Conservation (phyloP, 2,113 vertebrate genomes). For the Macrotus californicus region DNA sequence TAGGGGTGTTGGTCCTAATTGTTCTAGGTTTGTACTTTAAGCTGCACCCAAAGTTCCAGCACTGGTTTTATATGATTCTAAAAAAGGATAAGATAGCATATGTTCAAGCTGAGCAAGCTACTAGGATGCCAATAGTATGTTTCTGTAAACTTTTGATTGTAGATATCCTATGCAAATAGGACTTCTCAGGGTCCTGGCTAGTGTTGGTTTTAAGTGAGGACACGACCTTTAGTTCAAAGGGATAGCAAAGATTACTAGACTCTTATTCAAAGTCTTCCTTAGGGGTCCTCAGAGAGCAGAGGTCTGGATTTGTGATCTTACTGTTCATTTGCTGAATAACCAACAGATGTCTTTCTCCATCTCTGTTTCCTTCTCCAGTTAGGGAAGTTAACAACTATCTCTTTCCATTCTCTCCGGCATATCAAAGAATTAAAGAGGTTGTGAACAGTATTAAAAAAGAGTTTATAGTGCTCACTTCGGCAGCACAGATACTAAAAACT, state of each 20-base stretch:
- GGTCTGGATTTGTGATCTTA: not conserved
- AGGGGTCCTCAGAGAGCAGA: not conserved
- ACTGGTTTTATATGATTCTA: constrained; percentile 62
- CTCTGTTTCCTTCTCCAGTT: not conserved
- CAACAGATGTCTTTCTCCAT: not conserved
- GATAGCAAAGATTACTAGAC: constrained; percentile 1
- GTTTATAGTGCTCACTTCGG: not conserved
- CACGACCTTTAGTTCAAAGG: constrained; percentile 62
- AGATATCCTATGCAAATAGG: constrained; percentile 57
- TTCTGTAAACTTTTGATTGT: constrained; percentile 66
- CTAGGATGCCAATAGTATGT: constrained; percentile 65
- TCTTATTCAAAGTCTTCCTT: constrained; percentile 5
- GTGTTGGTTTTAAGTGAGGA: constrained; percentile 46
- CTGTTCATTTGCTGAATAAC: constrained; percentile 36
- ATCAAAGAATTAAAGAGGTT: not conserved
- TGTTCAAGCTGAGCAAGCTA: constrained; percentile 70
- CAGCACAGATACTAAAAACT: too few species aligned
- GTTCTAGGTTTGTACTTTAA: constrained; percentile 59
- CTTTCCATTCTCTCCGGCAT: not conserved
- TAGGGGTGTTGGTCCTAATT: constrained; percentile 15
- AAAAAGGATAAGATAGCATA: constrained; percentile 69
- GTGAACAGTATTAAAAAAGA: constrained; percentile 17
- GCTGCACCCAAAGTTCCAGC: constrained; percentile 57
- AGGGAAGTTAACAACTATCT: not conserved
- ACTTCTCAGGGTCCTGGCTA: constrained; percentile 43